Evolutionary conservation across 2,113 vertebrate genomes (phyloP).

Genomic region (Athene cunicularia): DNA sequence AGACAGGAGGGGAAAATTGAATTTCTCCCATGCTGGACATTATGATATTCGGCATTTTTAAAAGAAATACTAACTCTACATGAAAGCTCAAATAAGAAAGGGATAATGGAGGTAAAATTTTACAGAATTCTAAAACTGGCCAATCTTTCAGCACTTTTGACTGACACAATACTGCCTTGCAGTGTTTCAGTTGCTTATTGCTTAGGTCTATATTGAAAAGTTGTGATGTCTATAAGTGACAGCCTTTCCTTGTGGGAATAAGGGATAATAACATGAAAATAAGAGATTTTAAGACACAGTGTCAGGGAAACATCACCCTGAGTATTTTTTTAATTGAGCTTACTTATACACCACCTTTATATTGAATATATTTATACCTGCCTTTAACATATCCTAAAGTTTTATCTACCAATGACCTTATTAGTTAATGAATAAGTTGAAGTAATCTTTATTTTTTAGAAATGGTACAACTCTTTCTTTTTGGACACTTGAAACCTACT

Average conservation of each 20-base stretch:
- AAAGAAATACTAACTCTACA: neutral
- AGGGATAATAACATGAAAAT: neutral
- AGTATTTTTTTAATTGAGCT: rapidly evolving
- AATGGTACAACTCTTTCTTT: neutral
- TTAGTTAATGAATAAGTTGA: neutral
- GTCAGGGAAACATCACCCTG: neutral
- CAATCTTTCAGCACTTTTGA: neutral
- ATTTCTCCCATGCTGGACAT: neutral
- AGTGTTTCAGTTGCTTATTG: neutral
- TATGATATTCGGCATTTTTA: neutral
- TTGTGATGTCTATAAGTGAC: neutral
- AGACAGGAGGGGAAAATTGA: rapidly evolving
- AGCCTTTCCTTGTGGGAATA: neutral
- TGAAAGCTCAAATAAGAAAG: neutral
- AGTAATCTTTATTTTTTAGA: neutral
- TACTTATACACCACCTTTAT: neutral
- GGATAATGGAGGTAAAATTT: neutral
- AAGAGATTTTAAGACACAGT: neutral
- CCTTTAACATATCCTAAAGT: neutral
- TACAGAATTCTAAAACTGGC: neutral
- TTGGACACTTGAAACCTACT: neutral
- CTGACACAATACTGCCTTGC: neutral
- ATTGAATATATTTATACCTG: neutral
- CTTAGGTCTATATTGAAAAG: neutral
- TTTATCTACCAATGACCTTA: neutral